Percentiles rank a stretch among this genome's conserved stretches.
These are phyloP conservation scores for Bradysia coprophila DNA, from an alignment of 1,140 invertebrate genomes.

Conservation along the genomic window DNA sequence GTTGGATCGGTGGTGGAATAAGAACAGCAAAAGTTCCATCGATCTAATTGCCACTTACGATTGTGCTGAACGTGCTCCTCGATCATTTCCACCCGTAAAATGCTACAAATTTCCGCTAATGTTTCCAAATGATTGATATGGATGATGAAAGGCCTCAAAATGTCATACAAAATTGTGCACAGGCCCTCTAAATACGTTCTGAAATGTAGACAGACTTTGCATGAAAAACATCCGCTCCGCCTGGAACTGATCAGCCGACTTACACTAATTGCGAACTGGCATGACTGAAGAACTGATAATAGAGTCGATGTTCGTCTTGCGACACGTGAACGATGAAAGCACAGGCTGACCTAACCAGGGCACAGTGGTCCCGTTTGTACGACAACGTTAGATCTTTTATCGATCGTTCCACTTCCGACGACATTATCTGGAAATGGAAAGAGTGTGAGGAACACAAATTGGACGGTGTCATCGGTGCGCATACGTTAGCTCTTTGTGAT, in stretches of 20 bases:
- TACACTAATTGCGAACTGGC: conserved; percentile 44
- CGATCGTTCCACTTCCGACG: conserved; percentile 51
- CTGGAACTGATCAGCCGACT: conserved; percentile 19
- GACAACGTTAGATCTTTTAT: conserved; percentile 47
- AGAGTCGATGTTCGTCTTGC: conserved; percentile 80
- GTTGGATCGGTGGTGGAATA: neutral
- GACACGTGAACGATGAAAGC: conserved; percentile 80
- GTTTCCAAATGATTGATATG: conserved; percentile 97
- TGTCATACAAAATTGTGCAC: conserved; percentile 83
- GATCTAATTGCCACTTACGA: conserved; percentile 29
- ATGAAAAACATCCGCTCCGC: neutral
- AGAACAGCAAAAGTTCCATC: neutral
- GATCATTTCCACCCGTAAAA: conserved; percentile 83
- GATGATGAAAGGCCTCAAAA: conserved; percentile 85
- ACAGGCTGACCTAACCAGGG: conserved; percentile 70
- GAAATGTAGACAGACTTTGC: conserved; percentile 7
- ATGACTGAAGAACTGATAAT: conserved; percentile 70
- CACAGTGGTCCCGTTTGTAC: conserved; percentile 70
- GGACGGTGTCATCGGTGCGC: too few relatives aligned
- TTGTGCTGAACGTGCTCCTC: conserved; percentile 84
- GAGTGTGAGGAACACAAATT: too few relatives aligned
- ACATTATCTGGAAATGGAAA: conserved; percentile 14
- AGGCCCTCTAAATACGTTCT: conserved; percentile 64
- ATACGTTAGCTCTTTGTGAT: conserved; percentile 46
- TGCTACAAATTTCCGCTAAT: conserved; percentile 87